These are phyloP conservation scores for Heliocidaris tuberculata DNA, from an alignment of 35 echinoderm and acorn worm species.

Conservation along the genomic window DNA sequence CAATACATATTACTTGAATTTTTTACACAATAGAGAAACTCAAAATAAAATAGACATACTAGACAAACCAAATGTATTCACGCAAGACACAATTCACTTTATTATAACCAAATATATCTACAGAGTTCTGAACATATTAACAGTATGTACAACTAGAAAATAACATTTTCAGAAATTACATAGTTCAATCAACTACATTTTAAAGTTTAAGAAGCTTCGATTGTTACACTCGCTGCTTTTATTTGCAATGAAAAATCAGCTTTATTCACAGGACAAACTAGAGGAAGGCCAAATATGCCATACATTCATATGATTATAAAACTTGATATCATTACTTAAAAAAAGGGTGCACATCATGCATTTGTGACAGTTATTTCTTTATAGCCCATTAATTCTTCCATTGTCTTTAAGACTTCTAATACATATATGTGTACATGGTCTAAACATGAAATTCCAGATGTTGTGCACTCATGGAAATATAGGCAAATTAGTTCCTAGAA, in stretches of 20 bases:
- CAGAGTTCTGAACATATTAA: slow-evolving; percentile 12
- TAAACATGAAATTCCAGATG: not conserved
- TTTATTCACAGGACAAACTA: too few relatives aligned
- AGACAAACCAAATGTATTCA: not conserved
- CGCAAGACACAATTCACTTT: slow-evolving; percentile 33
- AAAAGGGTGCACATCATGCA: not conserved
- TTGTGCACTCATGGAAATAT: not conserved
- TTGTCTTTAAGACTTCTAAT: not conserved
- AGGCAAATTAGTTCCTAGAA: not conserved
- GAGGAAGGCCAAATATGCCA: too few relatives aligned
- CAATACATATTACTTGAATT: too few relatives aligned
- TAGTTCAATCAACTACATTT: not conserved
- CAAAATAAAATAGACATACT: not conserved
- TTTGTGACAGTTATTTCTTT: not conserved
- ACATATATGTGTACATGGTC: not conserved
- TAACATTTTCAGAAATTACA: not conserved
- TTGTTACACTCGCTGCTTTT: too few relatives aligned
- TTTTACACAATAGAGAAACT: not conserved
- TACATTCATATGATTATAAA: not conserved
- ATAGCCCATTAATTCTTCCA: not conserved
- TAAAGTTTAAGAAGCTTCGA: not conserved
- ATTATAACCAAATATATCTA: not conserved
- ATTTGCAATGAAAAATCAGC: too few relatives aligned
- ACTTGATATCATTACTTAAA: not conserved
- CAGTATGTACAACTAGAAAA: not conserved